Evolutionary conservation across 2,888 invertebrate genomes (phyloP), one percentile per base, ranked within the genome.

Genomic region (Standfussiana lucernea): DNA sequence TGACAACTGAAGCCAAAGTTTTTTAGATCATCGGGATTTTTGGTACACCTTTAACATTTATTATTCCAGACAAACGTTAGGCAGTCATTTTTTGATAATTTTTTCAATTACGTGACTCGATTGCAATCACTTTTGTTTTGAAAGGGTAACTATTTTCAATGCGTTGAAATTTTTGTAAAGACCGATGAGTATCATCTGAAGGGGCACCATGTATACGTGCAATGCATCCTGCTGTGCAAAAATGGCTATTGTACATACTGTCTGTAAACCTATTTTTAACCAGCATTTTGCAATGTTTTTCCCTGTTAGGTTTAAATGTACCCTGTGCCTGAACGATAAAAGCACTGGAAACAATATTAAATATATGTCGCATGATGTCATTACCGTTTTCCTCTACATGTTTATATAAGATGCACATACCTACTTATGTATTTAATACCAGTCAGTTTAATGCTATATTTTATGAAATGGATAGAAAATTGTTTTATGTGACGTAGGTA

Each of bases 361-460:
- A 62, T 35, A 61, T n/a, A 64, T 69, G 40, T 61, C 59, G 0
- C 47, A 8, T 80, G 50, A 74, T 42, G 40, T 71, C 71, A 74
- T 77, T 10, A 10, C 0, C 67, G 35, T 86, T 85, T 86, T 84
- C 84, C 84, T 85, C 70, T 71, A 65, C 64, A 65, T 79, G 61
- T 80, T 76, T 84, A 67, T 53, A 6, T 68, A 32, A 75, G 53
- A 71, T 64, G 32, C n/a, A 53, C 18, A 53, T 75, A 62, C 75
- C 50, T 42, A 42, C 28, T 35, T 77, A 62, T 18, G 40, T 67
- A 72, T 50, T 37, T 69, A 47, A 61, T 59, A 68, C 35, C 2
- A 53, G 45, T 35, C 21, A 18, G 42, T 59, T 64, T 37, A 67
- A 74, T 62, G 21, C n/a, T 42, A 8, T 62, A 66, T 59, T 80